These are phyloP conservation scores for Eilema caniola DNA, from an alignment of 2,888 invertebrate species.

Conservation along the genomic window DNA sequence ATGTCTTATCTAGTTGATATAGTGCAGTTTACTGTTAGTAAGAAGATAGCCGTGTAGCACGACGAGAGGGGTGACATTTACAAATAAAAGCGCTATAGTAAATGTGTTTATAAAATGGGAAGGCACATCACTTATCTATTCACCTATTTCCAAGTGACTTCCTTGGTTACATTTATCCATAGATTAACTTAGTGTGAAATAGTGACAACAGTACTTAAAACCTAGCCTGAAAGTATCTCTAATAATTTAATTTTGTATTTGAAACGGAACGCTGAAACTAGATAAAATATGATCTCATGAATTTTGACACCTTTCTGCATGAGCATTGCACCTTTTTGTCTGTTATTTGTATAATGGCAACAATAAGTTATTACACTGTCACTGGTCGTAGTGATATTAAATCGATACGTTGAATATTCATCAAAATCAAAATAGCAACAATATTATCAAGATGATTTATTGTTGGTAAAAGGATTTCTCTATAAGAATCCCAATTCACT, in stretches of 20 bases:
- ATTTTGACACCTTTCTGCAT: no score
- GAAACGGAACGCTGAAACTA: no score
- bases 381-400: no score
- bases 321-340: no score
- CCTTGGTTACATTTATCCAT: neutral
- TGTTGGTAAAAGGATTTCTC: no score
- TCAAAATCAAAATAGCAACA: no score
- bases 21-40: slow-evolving; percentile 27
- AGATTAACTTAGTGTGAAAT: neutral
- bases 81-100: neutral
- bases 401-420: no score
- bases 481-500: neutral
- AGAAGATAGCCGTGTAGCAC: slow-evolving; percentile 13
- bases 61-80: neutral
- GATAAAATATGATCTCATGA: no score
- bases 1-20: slow-evolving; percentile 37
- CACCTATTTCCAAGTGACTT: neutral
- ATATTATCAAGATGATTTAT: no score
- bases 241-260: no score
- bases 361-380: no score
- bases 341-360: no score
- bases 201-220: neutral
- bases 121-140: neutral
- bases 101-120: neutral
- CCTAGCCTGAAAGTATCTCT: neutral